Evolutionary conservation across 1,140 invertebrate genomes (phyloP).

Genomic region (Globodera rostochiensis): DNA sequence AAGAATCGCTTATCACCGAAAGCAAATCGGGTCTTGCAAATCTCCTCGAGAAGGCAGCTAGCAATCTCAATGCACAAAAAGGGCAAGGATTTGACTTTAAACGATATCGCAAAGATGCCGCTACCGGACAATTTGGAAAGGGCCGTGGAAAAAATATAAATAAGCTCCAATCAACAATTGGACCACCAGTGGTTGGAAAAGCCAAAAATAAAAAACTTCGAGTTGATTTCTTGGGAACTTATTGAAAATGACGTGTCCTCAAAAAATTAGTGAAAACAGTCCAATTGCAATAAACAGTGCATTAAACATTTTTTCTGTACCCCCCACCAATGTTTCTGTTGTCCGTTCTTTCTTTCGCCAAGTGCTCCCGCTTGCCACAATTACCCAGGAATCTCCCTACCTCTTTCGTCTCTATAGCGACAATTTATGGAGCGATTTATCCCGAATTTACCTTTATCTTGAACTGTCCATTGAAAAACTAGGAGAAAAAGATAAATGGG

Average conservation of each 20-base stretch:
- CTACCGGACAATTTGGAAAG: not conserved
- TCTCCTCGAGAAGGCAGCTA: not conserved
- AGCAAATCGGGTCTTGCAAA: slow-evolving; percentile 1
- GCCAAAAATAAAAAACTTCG: not conserved
- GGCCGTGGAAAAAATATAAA: not conserved
- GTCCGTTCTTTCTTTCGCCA: slow-evolving; percentile 29
- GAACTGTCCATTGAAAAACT: slow-evolving; percentile 21
- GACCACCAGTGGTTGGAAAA: not conserved
- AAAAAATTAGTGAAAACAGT: slow-evolving; percentile 31
- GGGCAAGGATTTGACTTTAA: slow-evolving; percentile 21
- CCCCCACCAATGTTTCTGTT: slow-evolving; percentile 32
- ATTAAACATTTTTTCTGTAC: slow-evolving; percentile 27
- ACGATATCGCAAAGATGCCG: not conserved
- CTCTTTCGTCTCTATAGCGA: slow-evolving; percentile 7
- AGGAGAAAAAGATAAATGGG: not conserved
- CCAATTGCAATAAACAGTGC: slow-evolving; percentile 14
- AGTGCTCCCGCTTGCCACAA: slow-evolving; percentile 26
- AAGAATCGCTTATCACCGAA: slow-evolving; percentile 2
- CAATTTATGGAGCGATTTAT: slow-evolving; percentile 35
- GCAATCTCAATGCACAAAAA: not conserved
- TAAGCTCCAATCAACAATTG: slow-evolving; percentile 2
- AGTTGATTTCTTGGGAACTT: slow-evolving; percentile 20
- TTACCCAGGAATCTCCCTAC: slow-evolving; percentile 34
- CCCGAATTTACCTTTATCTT: slow-evolving; percentile 27
- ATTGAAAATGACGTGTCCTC: slow-evolving; percentile 23